Evolutionary conservation across 2,797 vertebrate genomes (phyloP).

Genomic region (Steatocranus sp.): DNA sequence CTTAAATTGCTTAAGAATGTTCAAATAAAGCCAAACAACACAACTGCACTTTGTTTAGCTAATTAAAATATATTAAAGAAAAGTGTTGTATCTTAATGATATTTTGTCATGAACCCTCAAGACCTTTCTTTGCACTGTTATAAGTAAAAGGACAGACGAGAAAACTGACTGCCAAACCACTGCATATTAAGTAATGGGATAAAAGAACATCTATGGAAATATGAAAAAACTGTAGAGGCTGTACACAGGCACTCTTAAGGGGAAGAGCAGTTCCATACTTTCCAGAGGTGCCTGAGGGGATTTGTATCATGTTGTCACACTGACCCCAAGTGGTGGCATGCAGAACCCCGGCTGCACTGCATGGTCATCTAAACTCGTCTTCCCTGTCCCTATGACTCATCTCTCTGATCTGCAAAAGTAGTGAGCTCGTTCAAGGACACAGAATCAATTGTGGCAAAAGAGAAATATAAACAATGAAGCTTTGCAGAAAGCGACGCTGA

Average conservation of each 20-base stretch:
- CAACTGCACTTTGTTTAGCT: background rate
- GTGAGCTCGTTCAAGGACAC: background rate
- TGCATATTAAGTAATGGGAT: background rate
- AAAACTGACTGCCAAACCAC: background rate
- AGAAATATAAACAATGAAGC: background rate
- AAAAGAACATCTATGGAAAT: background rate
- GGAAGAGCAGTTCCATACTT: conserved; percentile 17
- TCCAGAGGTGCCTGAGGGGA: conserved; percentile 9
- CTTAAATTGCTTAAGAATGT: conserved; percentile 11
- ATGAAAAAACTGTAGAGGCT: background rate
- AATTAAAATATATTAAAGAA: conserved; percentile 19
- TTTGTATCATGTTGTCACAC: conserved; percentile 24
- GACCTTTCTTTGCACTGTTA: background rate
- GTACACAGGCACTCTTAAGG: background rate
- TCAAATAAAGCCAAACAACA: conserved; percentile 20
- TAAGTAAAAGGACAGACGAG: background rate
- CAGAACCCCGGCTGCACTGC: background rate
- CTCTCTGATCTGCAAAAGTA: background rate
- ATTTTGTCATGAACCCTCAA: background rate
- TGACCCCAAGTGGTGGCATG: conserved; percentile 61
- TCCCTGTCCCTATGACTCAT: background rate
- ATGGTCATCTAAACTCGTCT: background rate
- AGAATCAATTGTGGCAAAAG: background rate
- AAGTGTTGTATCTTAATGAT: background rate
- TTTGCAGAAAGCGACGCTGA: background rate